Evolutionary conservation across 1,140 invertebrate genomes (phyloP).

Genomic region (Teleogryllus occipitalis): DNA sequence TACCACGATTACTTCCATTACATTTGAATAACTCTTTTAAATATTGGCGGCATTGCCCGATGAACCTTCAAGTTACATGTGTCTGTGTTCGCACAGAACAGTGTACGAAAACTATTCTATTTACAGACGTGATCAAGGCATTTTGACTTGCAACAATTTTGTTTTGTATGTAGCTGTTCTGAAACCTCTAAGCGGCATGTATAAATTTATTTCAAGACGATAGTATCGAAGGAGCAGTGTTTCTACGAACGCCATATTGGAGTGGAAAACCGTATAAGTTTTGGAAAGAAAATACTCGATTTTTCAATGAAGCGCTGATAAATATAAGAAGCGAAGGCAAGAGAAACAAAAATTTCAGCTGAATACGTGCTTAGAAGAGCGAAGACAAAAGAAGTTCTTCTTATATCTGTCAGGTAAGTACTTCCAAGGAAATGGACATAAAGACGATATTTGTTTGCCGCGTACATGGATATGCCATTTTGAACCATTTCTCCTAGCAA

Average conservation of each 20-base stretch:
- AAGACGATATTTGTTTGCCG: conserved; percentile 19
- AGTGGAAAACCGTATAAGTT: background rate
- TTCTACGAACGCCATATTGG: conserved; percentile 12
- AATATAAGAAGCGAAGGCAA: background rate
- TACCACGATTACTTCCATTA: too few relatives aligned
- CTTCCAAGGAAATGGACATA: conserved; percentile 6
- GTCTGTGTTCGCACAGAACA: too few relatives aligned
- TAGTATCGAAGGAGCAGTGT: conserved; percentile 2
- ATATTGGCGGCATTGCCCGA: too few relatives aligned
- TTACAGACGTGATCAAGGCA: background rate
- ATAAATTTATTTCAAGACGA: background rate
- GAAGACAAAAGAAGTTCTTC: background rate
- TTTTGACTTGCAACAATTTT: background rate
- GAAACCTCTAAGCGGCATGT: background rate
- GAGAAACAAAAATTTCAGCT: background rate
- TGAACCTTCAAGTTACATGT: background rate
- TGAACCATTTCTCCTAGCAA: conserved; percentile 23
- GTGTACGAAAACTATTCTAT: background rate
- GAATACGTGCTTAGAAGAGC: background rate
- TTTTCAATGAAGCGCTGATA: background rate
- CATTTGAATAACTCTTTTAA: too few relatives aligned
- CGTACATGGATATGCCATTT: conserved; percentile 22
- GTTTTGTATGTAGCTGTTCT: background rate
- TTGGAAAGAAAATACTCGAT: background rate
- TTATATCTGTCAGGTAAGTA: background rate